These are phyloP conservation scores for Craseonycteris thonglongyai DNA, from an alignment of 2,113 vertebrate species.

Conservation along the genomic window DNA sequence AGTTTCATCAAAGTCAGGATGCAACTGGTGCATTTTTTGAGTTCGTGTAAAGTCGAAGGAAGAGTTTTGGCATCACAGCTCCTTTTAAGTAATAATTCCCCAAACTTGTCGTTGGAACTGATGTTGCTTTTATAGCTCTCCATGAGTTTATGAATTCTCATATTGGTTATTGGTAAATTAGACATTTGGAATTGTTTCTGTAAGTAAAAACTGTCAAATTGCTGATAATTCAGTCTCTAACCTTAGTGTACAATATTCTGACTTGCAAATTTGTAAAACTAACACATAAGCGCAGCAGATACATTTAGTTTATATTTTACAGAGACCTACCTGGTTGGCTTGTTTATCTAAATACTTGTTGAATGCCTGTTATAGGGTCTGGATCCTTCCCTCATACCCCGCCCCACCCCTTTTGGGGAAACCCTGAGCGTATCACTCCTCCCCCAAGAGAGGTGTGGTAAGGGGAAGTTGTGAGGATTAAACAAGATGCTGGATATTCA, in stretches of 20 bases:
- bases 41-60: background rate
- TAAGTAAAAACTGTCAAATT: background rate
- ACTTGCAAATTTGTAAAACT: background rate
- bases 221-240: background rate
- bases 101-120: background rate
- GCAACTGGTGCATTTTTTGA: background rate
- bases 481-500: background rate
- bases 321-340: background rate
- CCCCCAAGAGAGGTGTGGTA: background rate
- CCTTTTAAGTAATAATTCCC: background rate
- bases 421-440: background rate
- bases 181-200: background rate
- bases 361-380: background rate
- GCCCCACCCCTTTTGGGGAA: background rate
- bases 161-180: background rate
- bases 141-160: background rate
- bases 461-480: background rate
- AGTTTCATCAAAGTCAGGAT: constrained; percentile 4
- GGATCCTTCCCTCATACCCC: background rate
- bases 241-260: background rate
- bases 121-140: background rate
- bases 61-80: background rate
- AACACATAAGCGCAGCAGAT: background rate
- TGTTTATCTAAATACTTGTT: background rate
- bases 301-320: background rate